phyloP scores from a whole-genome alignment of 2,888 invertebrate species.

The Prionchulus punctatus region DNA sequence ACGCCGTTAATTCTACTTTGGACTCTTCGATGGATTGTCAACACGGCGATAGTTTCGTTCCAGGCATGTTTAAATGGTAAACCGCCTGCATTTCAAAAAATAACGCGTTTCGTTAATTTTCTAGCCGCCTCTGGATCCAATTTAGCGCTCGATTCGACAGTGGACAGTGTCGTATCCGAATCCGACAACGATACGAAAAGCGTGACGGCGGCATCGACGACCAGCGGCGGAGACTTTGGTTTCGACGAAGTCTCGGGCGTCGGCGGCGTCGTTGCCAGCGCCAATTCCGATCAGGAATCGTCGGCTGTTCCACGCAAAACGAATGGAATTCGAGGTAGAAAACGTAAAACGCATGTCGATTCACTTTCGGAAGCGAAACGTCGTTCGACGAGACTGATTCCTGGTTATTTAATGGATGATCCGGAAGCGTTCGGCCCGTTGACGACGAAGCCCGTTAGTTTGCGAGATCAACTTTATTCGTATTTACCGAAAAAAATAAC shows the following conservation, averaged over 20 bases:
- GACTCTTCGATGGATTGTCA: too few relatives aligned
- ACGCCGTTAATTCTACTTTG: too few relatives aligned
- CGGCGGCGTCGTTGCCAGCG: too few relatives aligned
- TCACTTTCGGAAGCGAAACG: background rate
- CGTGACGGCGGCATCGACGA: background rate
- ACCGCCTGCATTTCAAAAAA: too few relatives aligned
- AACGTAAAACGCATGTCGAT: background rate
- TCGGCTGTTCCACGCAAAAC: too few relatives aligned
- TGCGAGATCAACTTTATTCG: background rate
- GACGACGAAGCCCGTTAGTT: background rate
- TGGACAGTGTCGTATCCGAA: too few relatives aligned
- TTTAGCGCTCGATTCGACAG: too few relatives aligned
- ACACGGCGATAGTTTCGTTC: too few relatives aligned
- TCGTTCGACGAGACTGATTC: slow-evolving; percentile 12
- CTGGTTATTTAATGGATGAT: slow-evolving; percentile 11
- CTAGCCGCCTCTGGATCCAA: too few relatives aligned
- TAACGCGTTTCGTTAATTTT: too few relatives aligned
- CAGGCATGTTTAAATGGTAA: too few relatives aligned
- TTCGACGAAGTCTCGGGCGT: background rate
- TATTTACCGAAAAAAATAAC: background rate
- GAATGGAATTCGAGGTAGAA: background rate
- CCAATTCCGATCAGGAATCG: too few relatives aligned
- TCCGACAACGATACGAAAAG: background rate
- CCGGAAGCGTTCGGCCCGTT: slow-evolving; percentile 5
- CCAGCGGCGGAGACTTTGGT: background rate